Evolutionary conservation across 2,797 vertebrate genomes (phyloP).

Genomic region (Tenualosa ilisha): DNA sequence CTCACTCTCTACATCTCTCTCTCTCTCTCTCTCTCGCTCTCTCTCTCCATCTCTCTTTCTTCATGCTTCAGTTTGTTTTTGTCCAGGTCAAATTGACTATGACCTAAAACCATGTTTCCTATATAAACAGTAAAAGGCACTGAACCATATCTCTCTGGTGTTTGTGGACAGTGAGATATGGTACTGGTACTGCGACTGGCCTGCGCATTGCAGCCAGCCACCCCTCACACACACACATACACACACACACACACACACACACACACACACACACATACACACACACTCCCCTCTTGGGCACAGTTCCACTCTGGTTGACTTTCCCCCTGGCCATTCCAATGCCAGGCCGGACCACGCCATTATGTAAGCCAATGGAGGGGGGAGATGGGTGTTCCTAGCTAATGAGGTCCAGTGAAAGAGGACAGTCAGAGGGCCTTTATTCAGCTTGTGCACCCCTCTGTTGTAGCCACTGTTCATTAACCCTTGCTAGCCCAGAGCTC

Average conservation of each 20-base stretch:
- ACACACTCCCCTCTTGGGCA: background rate
- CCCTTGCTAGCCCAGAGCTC: slow-evolving; percentile 20
- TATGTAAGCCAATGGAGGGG: slow-evolving; percentile 60
- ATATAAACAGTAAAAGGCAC: background rate
- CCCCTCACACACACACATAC: background rate
- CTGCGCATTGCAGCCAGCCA: background rate
- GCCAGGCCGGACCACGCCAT: slow-evolving; percentile 56
- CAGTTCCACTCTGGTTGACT: slow-evolving; percentile 47
- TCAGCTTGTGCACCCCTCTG: slow-evolving; percentile 34
- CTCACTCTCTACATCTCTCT: background rate
- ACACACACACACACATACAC: too few species aligned
- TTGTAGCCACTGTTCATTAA: slow-evolving; percentile 49
- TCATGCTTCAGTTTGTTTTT: background rate
- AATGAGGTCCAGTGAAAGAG: slow-evolving; percentile 66
- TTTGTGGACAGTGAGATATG: background rate
- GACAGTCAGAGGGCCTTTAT: slow-evolving; percentile 47
- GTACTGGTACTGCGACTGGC: background rate
- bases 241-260: too few species aligned
- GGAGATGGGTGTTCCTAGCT: slow-evolving; percentile 60
- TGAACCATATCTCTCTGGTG: background rate
- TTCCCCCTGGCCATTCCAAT: slow-evolving; percentile 59
- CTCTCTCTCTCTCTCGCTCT: background rate
- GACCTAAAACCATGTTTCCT: background rate
- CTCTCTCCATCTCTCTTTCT: background rate
- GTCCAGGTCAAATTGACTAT: background rate